Evolutionary conservation across 37 sponge, comb jelly and placozoan genomes (phyloP).

Genomic region (Bolinopsis microptera): DNA sequence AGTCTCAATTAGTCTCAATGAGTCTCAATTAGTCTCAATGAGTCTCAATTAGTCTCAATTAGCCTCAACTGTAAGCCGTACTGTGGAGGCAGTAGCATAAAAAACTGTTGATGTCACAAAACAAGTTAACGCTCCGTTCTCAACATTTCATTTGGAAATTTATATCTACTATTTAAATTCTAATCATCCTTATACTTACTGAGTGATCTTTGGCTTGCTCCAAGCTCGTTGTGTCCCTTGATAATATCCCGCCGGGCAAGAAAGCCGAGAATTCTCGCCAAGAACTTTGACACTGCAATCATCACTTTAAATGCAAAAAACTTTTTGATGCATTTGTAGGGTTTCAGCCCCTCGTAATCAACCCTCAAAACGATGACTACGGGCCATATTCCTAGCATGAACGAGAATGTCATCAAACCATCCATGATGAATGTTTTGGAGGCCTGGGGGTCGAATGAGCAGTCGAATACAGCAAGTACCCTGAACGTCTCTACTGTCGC

Average conservation of each 20-base stretch:
- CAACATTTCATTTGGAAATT: too few species aligned
- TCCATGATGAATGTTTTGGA: background rate
- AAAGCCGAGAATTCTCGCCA: background rate
- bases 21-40: too few species aligned
- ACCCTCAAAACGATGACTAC: background rate
- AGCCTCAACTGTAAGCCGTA: too few species aligned
- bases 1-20: too few species aligned
- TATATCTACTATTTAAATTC: too few species aligned
- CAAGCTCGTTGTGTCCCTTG: background rate
- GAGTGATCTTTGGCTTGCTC: background rate
- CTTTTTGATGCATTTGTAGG: conserved; percentile 10
- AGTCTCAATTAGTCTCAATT: too few species aligned
- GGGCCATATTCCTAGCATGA: background rate
- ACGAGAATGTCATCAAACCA: background rate
- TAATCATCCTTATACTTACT: background rate
- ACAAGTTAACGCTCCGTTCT: too few species aligned
- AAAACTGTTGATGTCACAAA: too few species aligned
- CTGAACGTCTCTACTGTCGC: background rate
- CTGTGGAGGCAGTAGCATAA: too few species aligned
- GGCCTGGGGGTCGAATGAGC: conserved; percentile 8
- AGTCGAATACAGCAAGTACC: conserved; percentile 16
- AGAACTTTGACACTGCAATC: conserved; percentile 32
- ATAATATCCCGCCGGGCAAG: background rate
- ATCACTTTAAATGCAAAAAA: conserved; percentile 22
- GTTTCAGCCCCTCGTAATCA: background rate